These are phyloP conservation scores for Ornithoptera alexandrae DNA, from an alignment of 2,888 invertebrate species.

Conservation along the genomic window DNA sequence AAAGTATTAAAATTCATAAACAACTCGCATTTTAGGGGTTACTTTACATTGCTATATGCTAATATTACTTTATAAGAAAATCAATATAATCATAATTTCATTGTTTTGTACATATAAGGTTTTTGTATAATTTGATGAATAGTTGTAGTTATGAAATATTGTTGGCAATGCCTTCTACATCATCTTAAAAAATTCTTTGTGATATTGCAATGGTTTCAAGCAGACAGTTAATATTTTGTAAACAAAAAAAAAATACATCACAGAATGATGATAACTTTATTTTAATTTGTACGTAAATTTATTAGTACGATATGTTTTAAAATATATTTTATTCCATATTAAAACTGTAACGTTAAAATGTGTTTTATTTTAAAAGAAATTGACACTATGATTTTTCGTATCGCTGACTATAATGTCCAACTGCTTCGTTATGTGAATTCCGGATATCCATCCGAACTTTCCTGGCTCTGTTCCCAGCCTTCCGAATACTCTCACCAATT, in stretches of 20 bases:
- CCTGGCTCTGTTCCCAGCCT: conserved; percentile 67
- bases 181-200: background rate
- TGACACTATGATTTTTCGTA: conserved; percentile 76
- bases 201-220: background rate
- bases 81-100: conserved; percentile 2
- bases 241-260: background rate
- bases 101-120: background rate
- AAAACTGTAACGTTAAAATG: conserved; percentile 21
- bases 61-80: too few relatives aligned
- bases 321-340: conserved; percentile 26
- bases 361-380: conserved; percentile 53
- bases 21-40: too few relatives aligned
- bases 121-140: background rate
- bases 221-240: background rate
- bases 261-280: background rate
- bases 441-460: conserved; percentile 85
- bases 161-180: too few relatives aligned
- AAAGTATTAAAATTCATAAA: background rate
- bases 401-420: conserved; percentile 82
- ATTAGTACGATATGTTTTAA: conserved; percentile 24
- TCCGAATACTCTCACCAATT: conserved; percentile 84
- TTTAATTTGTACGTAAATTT: background rate
- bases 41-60: too few relatives aligned
- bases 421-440: conserved; percentile 81
- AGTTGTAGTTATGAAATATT: background rate